phyloP scores from a whole-genome alignment of 2,797 vertebrate genomes.

The Acanthiza pusilla region DNA sequence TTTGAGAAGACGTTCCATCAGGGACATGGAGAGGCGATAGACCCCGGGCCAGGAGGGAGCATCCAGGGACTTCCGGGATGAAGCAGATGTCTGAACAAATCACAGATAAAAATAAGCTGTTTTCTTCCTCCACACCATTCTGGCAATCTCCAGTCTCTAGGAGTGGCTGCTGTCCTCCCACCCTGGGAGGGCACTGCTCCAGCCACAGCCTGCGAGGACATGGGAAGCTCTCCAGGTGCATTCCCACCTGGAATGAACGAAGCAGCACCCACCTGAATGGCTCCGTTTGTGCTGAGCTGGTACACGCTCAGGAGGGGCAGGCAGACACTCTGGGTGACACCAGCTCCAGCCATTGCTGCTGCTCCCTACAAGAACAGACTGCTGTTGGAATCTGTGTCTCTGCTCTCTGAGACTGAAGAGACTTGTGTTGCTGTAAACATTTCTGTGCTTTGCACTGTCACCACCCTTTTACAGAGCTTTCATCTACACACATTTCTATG shows the following conservation, averaged over 20 bases:
- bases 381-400: background rate
- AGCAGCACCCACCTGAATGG: conserved; percentile 79
- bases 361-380: conserved; percentile 80
- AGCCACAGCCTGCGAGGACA: background rate
- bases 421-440: background rate
- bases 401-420: background rate
- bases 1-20: conserved; percentile 98
- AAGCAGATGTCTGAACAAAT: conserved; percentile 66
- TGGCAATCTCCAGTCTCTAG: background rate
- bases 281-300: conserved; percentile 85
- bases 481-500: background rate
- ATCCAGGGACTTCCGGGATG: conserved; percentile 89
- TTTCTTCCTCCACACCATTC: background rate
- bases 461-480: background rate
- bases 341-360: conserved; percentile 89
- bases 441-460: background rate
- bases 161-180: background rate
- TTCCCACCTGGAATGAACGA: background rate
- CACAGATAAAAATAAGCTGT: fast-evolving
- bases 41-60: conserved; percentile 93
- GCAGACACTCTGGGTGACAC: conserved; percentile 90
- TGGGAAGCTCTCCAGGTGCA: background rate
- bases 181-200: background rate
- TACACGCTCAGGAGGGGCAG: conserved; percentile 93
- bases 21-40: conserved; percentile 90